Percentiles rank a stretch among this genome's conserved stretches.
Evolutionary conservation across 2,113 vertebrate species (phyloP).

Genomic region (Neomonachus schauinslandi): DNA sequence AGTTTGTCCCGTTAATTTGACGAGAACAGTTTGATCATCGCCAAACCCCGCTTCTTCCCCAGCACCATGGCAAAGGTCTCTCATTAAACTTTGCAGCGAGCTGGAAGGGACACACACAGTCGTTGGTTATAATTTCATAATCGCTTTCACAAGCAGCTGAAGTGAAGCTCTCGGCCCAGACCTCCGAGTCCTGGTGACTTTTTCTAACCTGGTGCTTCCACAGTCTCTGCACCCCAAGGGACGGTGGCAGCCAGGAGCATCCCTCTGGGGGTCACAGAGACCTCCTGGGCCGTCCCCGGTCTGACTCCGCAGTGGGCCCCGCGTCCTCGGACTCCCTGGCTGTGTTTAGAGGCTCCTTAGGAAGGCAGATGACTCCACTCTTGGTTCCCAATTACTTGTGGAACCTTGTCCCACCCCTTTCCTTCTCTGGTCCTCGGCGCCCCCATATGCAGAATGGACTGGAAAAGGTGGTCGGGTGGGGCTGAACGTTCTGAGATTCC

Average conservation of each 20-base stretch:
- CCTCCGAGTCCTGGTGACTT: accelerated
- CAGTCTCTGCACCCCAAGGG: accelerated
- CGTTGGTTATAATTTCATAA: slow-evolving; percentile 42
- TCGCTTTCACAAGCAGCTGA: slow-evolving; percentile 57
- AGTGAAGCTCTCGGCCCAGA: neutral
- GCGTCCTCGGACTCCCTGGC: neutral
- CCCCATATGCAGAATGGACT: neutral
- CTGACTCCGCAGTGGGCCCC: accelerated
- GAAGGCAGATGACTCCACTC: neutral
- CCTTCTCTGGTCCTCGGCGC: neutral
- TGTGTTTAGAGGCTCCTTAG: neutral
- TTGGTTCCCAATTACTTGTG: accelerated
- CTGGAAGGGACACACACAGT: slow-evolving; percentile 62
- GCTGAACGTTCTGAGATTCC: neutral
- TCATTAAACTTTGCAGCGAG: slow-evolving; percentile 68
- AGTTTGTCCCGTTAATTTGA: slow-evolving; percentile 72
- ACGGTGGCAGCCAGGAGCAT: accelerated
- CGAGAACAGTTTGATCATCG: slow-evolving; percentile 70
- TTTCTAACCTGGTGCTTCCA: accelerated
- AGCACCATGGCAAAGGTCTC: slow-evolving; percentile 70
- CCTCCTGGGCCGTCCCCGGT: neutral
- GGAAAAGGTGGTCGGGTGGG: accelerated
- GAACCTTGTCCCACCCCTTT: neutral
- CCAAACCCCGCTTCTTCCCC: slow-evolving; percentile 66
- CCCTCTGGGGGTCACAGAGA: accelerated